Base-by-base conservation (phyloP, 2,797 vertebrate genomes). In the Macropodus opercularis region DNA sequence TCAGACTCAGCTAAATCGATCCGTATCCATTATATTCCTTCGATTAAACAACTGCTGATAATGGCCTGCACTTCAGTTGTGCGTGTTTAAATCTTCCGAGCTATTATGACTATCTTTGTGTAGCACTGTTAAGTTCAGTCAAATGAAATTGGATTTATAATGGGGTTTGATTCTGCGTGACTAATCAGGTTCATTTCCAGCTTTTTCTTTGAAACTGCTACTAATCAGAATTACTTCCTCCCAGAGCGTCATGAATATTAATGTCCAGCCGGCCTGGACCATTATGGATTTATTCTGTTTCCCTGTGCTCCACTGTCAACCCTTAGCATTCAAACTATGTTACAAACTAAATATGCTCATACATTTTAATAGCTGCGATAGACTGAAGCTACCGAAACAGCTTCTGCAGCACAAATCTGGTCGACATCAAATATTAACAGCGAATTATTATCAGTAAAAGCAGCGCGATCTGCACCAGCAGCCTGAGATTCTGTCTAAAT, bases 231-330 rank as follows among this genome's bases (percentile, higher is more conserved):
- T 65, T 8, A 50, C 40, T 43, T 39, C 41, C 18, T 43, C 35
- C 41, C 18, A 55, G 27, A 56, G 57, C 6, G 0, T 29, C 52
- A 64, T 80, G 79, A 83, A 85, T 87, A 79, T 86, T 79, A 57
- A 81, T 47, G 48, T 51, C 2, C 46, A 38, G 23, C 69, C 50
- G 48, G 57, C 48, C 2, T 6, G 10, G 32, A 46, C 21, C 53
- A 2, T 40, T 34, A 31, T 57, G 56, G 46, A 58, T 55, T 66
- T 23, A 22, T 35, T 63, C 54, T 49, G 60, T 59, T 69, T 72
- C 69, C 29, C 35, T 42, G 42, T 13, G 0, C n/a, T 21, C 51
- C 35, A 8, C 68, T 70, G 62, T 56, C 42, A 69, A 66, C 43
- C 42, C 29, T 39, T 1, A 50, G 39, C 54, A 19, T 55, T 68